A percentile compares a stretch with the other conserved stretches of the same genome.
These are phyloP conservation scores for Halisarca cf. caerulea DNA, from an alignment of 37 sponge, comb jelly and placozoan species.

Conservation along the genomic window DNA sequence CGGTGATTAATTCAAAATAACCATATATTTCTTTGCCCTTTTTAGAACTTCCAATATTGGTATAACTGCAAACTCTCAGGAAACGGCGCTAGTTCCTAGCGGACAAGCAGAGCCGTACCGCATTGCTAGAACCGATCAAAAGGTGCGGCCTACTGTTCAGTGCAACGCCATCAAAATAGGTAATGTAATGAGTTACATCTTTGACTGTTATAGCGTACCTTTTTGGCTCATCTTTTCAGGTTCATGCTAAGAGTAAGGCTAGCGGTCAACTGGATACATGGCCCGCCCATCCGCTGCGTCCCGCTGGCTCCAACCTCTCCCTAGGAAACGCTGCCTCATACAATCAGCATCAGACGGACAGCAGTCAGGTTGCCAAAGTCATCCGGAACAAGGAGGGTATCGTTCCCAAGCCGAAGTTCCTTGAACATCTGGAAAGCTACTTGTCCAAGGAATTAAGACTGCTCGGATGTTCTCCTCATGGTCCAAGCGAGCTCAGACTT, in stretches of 20 bases:
- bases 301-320: conserved; percentile 40
- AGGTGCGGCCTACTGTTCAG: no score
- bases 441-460: conserved; percentile 78
- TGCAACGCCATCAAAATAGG: no score
- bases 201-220: background rate
- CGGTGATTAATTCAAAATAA: no score
- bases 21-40: no score
- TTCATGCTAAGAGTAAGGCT: background rate
- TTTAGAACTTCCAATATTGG: no score
- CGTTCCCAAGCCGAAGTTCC: conserved; percentile 83
- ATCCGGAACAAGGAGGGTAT: conserved; percentile 8
- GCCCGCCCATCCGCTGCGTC: conserved; percentile 64
- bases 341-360: no score
- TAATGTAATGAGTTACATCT: no score
- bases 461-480: conserved; percentile 68
- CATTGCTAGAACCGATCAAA: no score
- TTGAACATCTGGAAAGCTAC: conserved; percentile 80
- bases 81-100: no score
- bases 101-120: no score
- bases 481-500: conserved; percentile 78
- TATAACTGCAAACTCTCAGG: no score
- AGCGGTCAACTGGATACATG: conserved; percentile 64
- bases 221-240: background rate
- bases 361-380: background rate
- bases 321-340: background rate